Percentiles rank a stretch among this genome's conserved stretches.
phyloP scores from a whole-genome alignment of 2,888 invertebrate genomes.

The Drosophila niveifrons region DNA sequence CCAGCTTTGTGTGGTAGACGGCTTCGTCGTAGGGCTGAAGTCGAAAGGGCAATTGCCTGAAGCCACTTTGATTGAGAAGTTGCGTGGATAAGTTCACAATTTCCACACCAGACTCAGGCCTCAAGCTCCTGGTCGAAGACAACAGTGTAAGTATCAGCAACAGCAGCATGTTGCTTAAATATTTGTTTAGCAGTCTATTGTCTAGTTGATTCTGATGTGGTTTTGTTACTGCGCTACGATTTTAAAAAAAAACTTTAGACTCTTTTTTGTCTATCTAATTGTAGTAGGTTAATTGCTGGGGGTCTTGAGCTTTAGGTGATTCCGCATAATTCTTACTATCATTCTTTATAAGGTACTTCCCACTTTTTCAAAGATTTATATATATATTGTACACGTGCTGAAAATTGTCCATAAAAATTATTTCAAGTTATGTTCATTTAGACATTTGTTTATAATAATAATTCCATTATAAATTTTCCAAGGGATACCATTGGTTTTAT shows the following conservation, averaged over 20 bases:
- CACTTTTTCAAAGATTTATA: not conserved
- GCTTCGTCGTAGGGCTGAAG: not conserved
- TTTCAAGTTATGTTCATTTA: not conserved
- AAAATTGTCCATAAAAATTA: not conserved
- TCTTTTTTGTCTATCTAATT: not conserved
- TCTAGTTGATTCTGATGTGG: not conserved
- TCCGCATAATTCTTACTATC: not conserved
- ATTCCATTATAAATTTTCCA: too few species aligned
- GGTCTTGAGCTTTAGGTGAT: conserved; percentile 12
- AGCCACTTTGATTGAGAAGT: conserved; percentile 24
- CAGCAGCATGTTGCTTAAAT: conserved; percentile 5
- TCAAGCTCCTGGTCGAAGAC: not conserved
- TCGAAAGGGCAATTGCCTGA: conserved; percentile 17
- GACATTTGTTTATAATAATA: too few species aligned
- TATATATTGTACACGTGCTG: not conserved
- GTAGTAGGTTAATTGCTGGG: conserved; percentile 12
- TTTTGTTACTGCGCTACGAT: not conserved
- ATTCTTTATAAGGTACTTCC: not conserved
- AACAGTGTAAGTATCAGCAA: conserved; percentile 14
- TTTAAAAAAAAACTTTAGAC: conserved; percentile 11
- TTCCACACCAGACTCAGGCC: not conserved
- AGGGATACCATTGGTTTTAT: too few species aligned
- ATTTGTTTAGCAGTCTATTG: conserved; percentile 8
- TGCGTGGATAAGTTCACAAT: conserved; percentile 31
- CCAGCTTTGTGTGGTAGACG: conserved; percentile 41